Conservation (phyloP, 2,888 invertebrate genomes). For the Thyatira batis region DNA sequence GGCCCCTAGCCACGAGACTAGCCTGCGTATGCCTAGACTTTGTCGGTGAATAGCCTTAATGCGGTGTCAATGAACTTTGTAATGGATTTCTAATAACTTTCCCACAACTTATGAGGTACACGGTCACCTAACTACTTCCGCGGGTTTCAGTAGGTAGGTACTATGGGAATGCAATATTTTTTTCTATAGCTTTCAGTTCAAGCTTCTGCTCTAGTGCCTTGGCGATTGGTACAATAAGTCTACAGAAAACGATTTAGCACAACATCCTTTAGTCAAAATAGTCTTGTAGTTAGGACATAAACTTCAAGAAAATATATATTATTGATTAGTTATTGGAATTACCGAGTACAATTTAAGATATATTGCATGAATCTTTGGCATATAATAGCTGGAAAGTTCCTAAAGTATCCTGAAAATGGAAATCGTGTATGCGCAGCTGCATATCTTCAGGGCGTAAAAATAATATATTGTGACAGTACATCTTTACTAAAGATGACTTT, state of each 20-base stretch:
- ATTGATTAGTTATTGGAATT: too few species aligned
- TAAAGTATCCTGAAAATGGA: not conserved
- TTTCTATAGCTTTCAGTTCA: not conserved
- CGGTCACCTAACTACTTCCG: not conserved
- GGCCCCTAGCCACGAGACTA: conserved; percentile 9
- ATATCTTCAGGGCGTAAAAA: not conserved
- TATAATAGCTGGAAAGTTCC: not conserved
- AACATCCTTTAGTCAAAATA: too few species aligned
- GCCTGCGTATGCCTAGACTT: conserved; percentile 16
- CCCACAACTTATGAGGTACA: conserved; percentile 12
- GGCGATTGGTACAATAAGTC: too few species aligned
- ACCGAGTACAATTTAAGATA: too few species aligned
- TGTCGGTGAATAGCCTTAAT: conserved; percentile 18
- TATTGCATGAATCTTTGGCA: too few species aligned
- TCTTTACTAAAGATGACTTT: not conserved
- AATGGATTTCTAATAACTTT: conserved; percentile 35
- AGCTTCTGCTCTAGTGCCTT: not conserved
- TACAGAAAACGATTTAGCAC: too few species aligned
- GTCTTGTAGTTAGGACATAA: too few species aligned
- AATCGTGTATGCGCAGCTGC: not conserved
- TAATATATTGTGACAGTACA: not conserved
- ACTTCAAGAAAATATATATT: too few species aligned
- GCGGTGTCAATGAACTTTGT: conserved; percentile 24
- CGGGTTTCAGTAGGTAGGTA: not conserved
- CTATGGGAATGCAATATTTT: not conserved